phyloP scores from a whole-genome alignment of 2,888 invertebrate genomes.

The Pammene aurita region DNA sequence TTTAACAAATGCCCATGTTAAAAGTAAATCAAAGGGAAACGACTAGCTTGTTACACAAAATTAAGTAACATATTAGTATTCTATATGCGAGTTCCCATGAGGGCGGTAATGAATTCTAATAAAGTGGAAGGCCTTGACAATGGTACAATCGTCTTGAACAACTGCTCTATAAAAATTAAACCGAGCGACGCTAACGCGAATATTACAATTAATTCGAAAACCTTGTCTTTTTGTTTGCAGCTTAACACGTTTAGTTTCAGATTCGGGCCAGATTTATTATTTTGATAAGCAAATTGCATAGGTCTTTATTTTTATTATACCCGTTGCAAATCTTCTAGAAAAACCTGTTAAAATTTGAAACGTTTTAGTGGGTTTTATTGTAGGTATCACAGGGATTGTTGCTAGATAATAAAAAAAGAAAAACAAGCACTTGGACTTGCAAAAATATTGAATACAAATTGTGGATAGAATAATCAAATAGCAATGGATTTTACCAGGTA shows the following conservation, averaged over 20 bases:
- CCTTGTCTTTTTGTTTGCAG: constrained; percentile 4
- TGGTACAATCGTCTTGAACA: constrained; percentile 69
- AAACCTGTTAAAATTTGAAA: constrained; percentile 1
- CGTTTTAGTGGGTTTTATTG: constrained; percentile 4
- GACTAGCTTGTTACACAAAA: constrained; percentile 54
- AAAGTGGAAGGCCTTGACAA: constrained; percentile 75
- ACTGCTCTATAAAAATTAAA: constrained; percentile 60
- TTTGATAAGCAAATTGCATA: neutral
- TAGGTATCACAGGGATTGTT: neutral
- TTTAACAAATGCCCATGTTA: constrained; percentile 3
- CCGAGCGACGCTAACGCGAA: constrained; percentile 17
- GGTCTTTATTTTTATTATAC: constrained; percentile 3
- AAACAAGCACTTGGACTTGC: neutral
- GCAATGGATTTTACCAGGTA: neutral
- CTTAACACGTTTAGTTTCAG: constrained; percentile 12
- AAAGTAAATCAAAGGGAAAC: constrained; percentile 32
- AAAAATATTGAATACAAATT: constrained; percentile 5
- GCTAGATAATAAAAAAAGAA: neutral
- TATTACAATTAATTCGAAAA: constrained; percentile 19
- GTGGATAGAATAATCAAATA: constrained; percentile 3
- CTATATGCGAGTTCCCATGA: constrained; percentile 68
- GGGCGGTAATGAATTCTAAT: constrained; percentile 75
- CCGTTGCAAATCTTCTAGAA: constrained; percentile 13
- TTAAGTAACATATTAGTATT: constrained; percentile 68
- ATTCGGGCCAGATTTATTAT: constrained; percentile 13